Base-by-base conservation (phyloP, 2,888 invertebrate species). In the Gymnosoma rotundatum region DNA sequence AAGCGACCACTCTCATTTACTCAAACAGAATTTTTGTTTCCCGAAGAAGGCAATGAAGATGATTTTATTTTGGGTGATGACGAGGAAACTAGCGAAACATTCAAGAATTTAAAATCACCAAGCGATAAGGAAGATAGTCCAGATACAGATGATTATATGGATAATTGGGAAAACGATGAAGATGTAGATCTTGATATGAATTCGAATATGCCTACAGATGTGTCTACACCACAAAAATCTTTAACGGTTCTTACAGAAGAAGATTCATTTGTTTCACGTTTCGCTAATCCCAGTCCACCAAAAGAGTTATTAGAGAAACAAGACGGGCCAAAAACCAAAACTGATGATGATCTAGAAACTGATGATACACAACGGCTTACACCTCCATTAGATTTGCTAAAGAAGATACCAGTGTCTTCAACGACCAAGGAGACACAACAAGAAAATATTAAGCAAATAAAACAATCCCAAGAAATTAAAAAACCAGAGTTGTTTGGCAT, bases 71-170 rank as follows among this genome's bases (percentile, higher is more conserved):
- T 85, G 21, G 64, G 32, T n/a, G 85, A 85, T 25, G 82, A 83
- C 58, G 85, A 85, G 3, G 82, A 85, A 48, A 82, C 85, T 1
- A 81, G 72, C 8, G 85, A 85, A 14, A 82, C 79, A 32, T 79
- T 82, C 56, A 72, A 61, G n/a, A 74, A 64, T 45, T 6, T 52
- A 6, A 76, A 85, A 56, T 82, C 70, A n/a, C 54, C 52, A 2
- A 75, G 85, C n/a, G 70, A 86, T 45, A 85, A 87, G 67, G 87
- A 89, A n/a, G 88, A 89, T 9, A 92, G 92, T 80, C 92, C 92
- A 0, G 91, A 92, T 69, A 92, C 92, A 0, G 92, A 92, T 86
- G 92, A 92, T 79, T 92, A 92, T 61, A 90, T 92, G 75, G 91
- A 92, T 72, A 92, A 92, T 81, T 92, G 92, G 92, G 92, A 92